phyloP scores from a whole-genome alignment of 2,888 invertebrate species.

The Aproaerema taeniolella region DNA sequence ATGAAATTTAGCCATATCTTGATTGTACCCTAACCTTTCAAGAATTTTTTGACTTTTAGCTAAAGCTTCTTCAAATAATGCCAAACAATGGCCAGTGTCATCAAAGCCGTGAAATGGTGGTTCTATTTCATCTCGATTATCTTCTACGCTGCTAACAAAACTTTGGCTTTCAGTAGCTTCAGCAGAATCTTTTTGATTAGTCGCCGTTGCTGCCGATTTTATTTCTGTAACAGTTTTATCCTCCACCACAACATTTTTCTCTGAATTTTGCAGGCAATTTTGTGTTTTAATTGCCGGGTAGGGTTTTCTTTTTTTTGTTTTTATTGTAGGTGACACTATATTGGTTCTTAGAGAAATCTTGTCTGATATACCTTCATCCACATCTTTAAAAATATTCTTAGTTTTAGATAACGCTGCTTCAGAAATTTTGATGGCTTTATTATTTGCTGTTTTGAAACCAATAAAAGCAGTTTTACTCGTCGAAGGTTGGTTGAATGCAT shows the following conservation, averaged over 20 bases:
- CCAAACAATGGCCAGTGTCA: neutral
- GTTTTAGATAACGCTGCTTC: slow-evolving; percentile 35
- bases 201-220: no score
- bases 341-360: no score
- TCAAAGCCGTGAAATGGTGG: slow-evolving; percentile 3
- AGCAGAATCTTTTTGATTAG: slow-evolving; percentile 27
- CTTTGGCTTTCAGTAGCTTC: slow-evolving; percentile 40
- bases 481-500: no score
- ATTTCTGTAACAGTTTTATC: neutral
- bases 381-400: slow-evolving; percentile 35
- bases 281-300: no score
- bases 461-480: slow-evolving; percentile 13
- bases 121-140: neutral
- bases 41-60: slow-evolving; percentile 25
- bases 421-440: slow-evolving; percentile 28
- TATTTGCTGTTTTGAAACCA: slow-evolving; percentile 30
- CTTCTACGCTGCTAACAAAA: slow-evolving; percentile 29
- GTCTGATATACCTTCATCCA: slow-evolving; percentile 22
- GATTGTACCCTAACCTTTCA: neutral
- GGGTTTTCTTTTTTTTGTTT: no score
- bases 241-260: neutral
- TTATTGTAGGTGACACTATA: no score
- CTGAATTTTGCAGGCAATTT: slow-evolving; percentile 12
- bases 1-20: no score
- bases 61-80: slow-evolving; percentile 28